Evolutionary conservation across 2,113 vertebrate species (phyloP), one percentile per base, ranked within the genome.

Genomic region (Butastur rufipennis): DNA sequence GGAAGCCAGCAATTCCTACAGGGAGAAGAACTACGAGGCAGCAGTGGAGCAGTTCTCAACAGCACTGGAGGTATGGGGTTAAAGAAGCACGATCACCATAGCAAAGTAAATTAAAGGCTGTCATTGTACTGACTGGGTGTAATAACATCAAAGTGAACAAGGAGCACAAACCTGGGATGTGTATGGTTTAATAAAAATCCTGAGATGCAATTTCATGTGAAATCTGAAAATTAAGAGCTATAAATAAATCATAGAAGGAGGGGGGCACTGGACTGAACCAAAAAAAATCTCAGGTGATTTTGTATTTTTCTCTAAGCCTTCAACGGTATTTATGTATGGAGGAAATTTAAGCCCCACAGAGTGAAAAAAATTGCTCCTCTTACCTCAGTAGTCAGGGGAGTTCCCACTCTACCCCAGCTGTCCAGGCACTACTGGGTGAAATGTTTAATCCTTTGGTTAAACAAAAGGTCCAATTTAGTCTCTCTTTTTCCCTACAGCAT

Each of bases 1-100:
- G 85, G 97, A 98, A 73, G 98, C 98, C 90, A 97, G 98, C 50
- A 17, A 95, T 47, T 98, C 91, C 97, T 98, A 97, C 95, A 94
- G 92, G 70, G 95, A 96, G 68, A 97, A 98, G 59, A 98, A 98
- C 96, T 98, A 98, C 2, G 53, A 79, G 2, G 61, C 75, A 68
- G 98, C 98, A 47, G 96, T 81, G 7, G 97, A 95, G 67, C 88
- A 83, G 72, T 93, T 98, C 91, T 97, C 77, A 90, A 92, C 95
- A 58, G 98, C 98, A 55, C 91, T 97, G 61, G 86, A 98, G 98
- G 98, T 98, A 98, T 5, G 83, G 27, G n/a, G 47, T 71, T 78
- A 79, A 87, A 95, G 21, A 48, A 72, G 16, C 55, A 23, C 10
- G 1, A 40, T 27, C 61, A 74, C 36, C 56, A 16, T 8, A 27